phyloP scores from a whole-genome alignment of 1,140 invertebrate species.

The Bombus cullumanus region DNA sequence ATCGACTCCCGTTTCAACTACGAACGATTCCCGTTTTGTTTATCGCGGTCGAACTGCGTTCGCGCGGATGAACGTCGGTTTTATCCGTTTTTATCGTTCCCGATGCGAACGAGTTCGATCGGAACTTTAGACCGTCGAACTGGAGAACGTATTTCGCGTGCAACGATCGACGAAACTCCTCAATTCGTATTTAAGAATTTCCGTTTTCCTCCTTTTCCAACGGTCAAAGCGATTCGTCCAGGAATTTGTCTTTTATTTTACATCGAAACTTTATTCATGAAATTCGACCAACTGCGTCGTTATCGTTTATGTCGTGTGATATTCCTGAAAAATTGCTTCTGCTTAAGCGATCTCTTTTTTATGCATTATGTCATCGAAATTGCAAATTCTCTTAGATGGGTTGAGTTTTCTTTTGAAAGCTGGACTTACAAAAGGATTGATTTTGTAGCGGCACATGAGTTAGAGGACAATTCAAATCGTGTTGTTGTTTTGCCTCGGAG shows the following conservation, averaged over 20 bases:
- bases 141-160: background rate
- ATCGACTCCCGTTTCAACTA: conserved; percentile 1
- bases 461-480: too few relatives aligned
- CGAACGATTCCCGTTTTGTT: conserved; percentile 30
- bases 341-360: background rate
- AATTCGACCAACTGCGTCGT: background rate
- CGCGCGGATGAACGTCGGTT: conserved; percentile 1
- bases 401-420: background rate
- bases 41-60: conserved; percentile 10
- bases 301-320: background rate
- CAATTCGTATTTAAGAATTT: background rate
- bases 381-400: background rate
- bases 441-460: too few relatives aligned
- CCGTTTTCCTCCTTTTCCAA: background rate
- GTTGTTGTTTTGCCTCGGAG: too few relatives aligned
- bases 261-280: background rate
- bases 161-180: background rate
- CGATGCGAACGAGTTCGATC: too few relatives aligned
- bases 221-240: background rate
- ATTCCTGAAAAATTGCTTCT: background rate
- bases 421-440: background rate
- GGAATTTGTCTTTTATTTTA: background rate
- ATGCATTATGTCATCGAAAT: background rate
- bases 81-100: conserved; percentile 41
- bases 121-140: background rate